Base-by-base conservation (phyloP, 2,797 vertebrate species). In the Cossypha polioptera region DNA sequence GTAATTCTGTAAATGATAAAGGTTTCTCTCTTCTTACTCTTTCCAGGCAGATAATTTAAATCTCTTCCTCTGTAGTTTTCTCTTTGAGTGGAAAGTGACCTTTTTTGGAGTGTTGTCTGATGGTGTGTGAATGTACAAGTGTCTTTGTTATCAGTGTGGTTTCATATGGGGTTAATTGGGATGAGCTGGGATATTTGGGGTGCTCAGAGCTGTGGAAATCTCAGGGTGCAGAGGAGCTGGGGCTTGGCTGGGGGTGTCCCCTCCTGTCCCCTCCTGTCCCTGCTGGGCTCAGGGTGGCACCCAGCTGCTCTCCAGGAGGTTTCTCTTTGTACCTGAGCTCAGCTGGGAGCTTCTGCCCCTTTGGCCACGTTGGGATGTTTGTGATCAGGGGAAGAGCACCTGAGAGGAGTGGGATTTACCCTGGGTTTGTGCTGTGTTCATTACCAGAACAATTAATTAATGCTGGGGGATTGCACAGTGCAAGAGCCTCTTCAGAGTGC, bases 11-110 rank as follows among this genome's bases (percentile, higher is more conserved):
- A 35, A 67, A 68, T 35, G 59, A 76, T 75, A 76, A 86, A 76
- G 58, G 76, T 59, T 76, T 42, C 53, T 68, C 50, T 82, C 53
- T 62, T 53, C 31, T 88, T 62, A 6, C 79, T 73, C 28, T 33
- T 42, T 50, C 83, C 16, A 50, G 88, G 82, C 61, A 86, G 86
- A 57, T 61, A 48, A 89, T 57, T 55, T 62, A 57, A 84, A 85
- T 69, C 16, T 62, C 40, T 80, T 55, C 26, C 33, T 89, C 19
- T 63, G 43, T 54, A 38, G 53, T 71, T 92, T 69, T 53, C 76
- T 58, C 86, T 43, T 42, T 50, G 55, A 80, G 87, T 47, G 76
- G 33, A 48, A 95, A 85, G 51, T 66, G 73, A 43, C 50, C 45
- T 25, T 91, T 69, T 94, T 35, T 67, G 40, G 55, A 59, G 31